Evolutionary conservation across 2,888 invertebrate genomes (phyloP).

Genomic region (Chrysolina americana): DNA sequence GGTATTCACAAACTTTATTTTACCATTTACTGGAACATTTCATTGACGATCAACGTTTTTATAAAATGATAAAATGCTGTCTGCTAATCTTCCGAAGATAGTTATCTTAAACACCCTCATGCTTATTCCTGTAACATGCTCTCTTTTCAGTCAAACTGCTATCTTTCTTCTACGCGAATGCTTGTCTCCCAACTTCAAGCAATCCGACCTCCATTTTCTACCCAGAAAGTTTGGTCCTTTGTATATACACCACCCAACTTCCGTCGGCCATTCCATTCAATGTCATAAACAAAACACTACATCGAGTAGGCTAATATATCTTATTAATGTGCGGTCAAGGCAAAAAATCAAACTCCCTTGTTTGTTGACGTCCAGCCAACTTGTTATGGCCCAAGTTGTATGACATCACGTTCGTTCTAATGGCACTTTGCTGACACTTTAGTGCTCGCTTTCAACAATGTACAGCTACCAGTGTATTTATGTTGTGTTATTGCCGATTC

Average conservation of each 20-base stretch:
- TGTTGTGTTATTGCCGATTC: conserved; percentile 47
- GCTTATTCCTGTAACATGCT: neutral
- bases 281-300: conserved; percentile 55
- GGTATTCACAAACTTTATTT: no score
- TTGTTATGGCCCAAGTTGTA: conserved; percentile 54
- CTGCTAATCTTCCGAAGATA: no score
- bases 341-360: conserved; percentile 56
- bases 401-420: conserved; percentile 43
- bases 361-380: conserved; percentile 55
- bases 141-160: neutral
- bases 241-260: conserved; percentile 34
- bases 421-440: conserved; percentile 53
- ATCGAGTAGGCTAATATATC: conserved; percentile 55
- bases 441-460: conserved; percentile 47
- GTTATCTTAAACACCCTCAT: no score
- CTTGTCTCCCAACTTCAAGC: neutral
- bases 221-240: conserved; percentile 16
- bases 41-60: no score
- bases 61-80: no score
- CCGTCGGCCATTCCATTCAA: conserved; percentile 37
- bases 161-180: neutral
- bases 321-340: conserved; percentile 53
- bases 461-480: conserved; percentile 44
- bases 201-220: neutral
- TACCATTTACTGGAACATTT: no score